A percentile compares a stretch with the other conserved stretches of the same genome.
These are phyloP conservation scores for Drosophila pectinifera DNA, from an alignment of 1,140 invertebrate species.

Conservation along the genomic window DNA sequence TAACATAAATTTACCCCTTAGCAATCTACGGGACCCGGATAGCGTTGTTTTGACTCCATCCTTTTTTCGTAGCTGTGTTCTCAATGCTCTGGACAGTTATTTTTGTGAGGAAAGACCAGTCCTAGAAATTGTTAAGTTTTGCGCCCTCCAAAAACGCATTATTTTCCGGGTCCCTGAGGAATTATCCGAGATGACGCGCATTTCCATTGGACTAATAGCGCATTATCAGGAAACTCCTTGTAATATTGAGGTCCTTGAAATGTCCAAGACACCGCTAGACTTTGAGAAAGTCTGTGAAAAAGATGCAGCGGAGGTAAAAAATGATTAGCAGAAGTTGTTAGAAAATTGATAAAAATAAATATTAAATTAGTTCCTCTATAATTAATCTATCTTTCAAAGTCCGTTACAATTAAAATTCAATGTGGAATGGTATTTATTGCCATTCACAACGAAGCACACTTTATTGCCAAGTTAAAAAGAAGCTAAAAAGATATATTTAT, in stretches of 20 bases:
- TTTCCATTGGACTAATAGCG: conserved; percentile 86
- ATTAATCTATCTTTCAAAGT: no score
- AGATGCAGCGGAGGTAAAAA: neutral
- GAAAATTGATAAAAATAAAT: neutral
- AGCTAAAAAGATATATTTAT: neutral
- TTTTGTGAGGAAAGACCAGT: conserved; percentile 87
- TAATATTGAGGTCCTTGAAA: conserved; percentile 86
- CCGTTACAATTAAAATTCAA: neutral
- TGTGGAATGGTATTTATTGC: neutral
- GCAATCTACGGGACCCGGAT: conserved; percentile 85
- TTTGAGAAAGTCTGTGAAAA: conserved; percentile 49
- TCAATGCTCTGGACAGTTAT: conserved; percentile 86
- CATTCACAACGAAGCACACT: neutral
- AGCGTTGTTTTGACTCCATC: conserved; percentile 84
- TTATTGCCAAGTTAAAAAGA: no score
- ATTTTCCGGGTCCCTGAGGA: conserved; percentile 87
- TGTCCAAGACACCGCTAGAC: conserved; percentile 75
- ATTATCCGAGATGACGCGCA: conserved; percentile 86
- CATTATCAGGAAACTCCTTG: conserved; percentile 86
- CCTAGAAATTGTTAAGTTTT: conserved; percentile 88
- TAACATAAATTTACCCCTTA: no score
- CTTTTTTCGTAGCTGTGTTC: conserved; percentile 87
- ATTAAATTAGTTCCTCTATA: no score
- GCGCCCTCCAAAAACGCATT: conserved; percentile 85
- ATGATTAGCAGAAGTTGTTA: neutral